phyloP scores from a whole-genome alignment of 2,113 vertebrate genomes.

The Paedocypris sp. region DNA sequence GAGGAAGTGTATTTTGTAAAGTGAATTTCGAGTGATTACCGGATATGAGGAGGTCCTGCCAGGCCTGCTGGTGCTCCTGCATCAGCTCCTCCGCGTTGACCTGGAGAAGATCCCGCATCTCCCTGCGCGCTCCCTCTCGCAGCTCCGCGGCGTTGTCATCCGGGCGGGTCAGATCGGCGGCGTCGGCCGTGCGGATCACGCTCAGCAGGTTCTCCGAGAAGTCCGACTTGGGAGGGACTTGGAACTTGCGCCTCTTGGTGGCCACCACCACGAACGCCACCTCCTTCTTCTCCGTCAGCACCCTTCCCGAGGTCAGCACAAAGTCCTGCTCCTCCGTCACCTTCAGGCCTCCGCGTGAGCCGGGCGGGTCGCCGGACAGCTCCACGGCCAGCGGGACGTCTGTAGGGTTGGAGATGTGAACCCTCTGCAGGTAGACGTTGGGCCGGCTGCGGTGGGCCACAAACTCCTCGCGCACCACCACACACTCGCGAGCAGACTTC shows the following conservation, averaged over 20 bases:
- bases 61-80: constrained; percentile 79
- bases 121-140: constrained; percentile 71
- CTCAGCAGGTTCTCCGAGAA: constrained; percentile 74
- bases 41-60: constrained; percentile 87
- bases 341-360: constrained; percentile 61
- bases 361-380: constrained; percentile 34
- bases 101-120: constrained; percentile 77
- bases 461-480: constrained; percentile 79
- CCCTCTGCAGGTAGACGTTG: constrained; percentile 77
- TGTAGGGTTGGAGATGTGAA: constrained; percentile 78
- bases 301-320: constrained; percentile 70
- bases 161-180: constrained; percentile 61
- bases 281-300: constrained; percentile 57
- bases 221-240: constrained; percentile 72
- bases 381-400: constrained; percentile 66
- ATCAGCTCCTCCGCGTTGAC: constrained; percentile 66
- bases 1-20: not conserved
- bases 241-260: constrained; percentile 69
- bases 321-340: constrained; percentile 75
- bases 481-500: constrained; percentile 62
- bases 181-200: constrained; percentile 72
- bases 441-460: constrained; percentile 79
- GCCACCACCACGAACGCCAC: constrained; percentile 77
- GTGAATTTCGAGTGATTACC: constrained; percentile 51
- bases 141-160: constrained; percentile 71